Base-by-base conservation (phyloP, 2,113 vertebrate species). In the Dendropsophus ebraccatus region DNA sequence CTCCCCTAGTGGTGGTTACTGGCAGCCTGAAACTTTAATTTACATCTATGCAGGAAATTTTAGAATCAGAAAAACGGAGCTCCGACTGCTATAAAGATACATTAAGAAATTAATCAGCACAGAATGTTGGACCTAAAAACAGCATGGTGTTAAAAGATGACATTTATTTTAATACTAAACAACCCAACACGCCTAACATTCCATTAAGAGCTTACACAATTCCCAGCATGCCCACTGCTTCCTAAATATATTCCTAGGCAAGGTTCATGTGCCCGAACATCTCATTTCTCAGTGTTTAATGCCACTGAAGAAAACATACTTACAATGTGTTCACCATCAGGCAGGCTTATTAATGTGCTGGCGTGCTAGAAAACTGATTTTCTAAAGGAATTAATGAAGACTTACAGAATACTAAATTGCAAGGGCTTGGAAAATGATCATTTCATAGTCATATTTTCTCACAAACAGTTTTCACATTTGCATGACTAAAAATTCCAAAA, bases 341-440 rank as follows among this genome's bases (percentile, higher is more conserved):
- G 50, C 8, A 30, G 19, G 28, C 28, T 54, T 54, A 54, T 77
- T 77, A 32, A 77, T 77, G 49, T 17, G 50, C 49, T 8, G 28
- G 6, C 4, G 17, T 17, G 50, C 75, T 49, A 32, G 13, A 23
- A 32, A 77, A 77, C 75, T 35, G 49, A 30, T 77, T 52, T 77
- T 54, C 49, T 54, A 77, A 77, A 54, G 17, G 28, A 77, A 56
- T 77, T 77, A 77, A 77, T 77, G 50, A 77, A 32, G 49, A 54
- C 75, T 21, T 21, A 54, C 16, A 35, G 28, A 77, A 54, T 17
- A 77, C 28, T 54, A 77, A 77, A 77, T 77, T 77, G 49, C 49
- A n/a, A 17, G 16, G 17, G 50, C 52, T 54, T 54, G 52, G 11
- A 77, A 77, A 77, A 54, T 77, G 6, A 54, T 54, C 28, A 12